Percentiles rank a stretch among this genome's conserved stretches.
Conservation (phyloP, 1,140 invertebrate genomes). For the Temnothorax curvispinosus region DNA sequence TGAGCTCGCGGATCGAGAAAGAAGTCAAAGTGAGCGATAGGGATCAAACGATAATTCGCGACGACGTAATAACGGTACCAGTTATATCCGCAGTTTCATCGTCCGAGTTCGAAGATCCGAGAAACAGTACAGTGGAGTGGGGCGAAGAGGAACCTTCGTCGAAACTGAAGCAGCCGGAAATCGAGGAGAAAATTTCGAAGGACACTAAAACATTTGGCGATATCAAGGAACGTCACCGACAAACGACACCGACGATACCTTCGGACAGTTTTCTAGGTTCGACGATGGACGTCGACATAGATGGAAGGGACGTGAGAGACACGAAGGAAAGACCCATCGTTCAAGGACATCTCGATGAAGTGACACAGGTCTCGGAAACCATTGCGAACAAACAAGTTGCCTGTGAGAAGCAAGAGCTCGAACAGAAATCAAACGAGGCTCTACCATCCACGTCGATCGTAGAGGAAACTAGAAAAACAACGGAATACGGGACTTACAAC, state of each 20-base stretch:
- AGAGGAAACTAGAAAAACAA: not conserved
- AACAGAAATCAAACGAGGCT: not conserved
- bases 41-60: constrained; percentile 24
- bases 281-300: constrained; percentile 8
- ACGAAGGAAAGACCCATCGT: not conserved
- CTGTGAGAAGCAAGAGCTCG: constrained; percentile 7
- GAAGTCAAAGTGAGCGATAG: constrained; percentile 14
- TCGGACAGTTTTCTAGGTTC: constrained; percentile 11
- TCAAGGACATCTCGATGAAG: not conserved
- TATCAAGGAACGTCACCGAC: not conserved
- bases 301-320: not conserved
- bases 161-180: constrained; percentile 18
- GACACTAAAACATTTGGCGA: constrained; percentile 28
- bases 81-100: constrained; percentile 16
- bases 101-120: not conserved
- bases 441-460: not conserved
- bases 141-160: not conserved
- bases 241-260: not conserved
- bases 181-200: not conserved
- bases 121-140: not conserved
- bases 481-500: not conserved
- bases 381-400: not conserved
- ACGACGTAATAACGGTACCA: not conserved
- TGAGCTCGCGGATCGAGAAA: not conserved
- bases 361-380: not conserved